These are phyloP conservation scores for Hypena proboscidalis DNA, from an alignment of 2,888 invertebrate genomes.

Conservation along the genomic window DNA sequence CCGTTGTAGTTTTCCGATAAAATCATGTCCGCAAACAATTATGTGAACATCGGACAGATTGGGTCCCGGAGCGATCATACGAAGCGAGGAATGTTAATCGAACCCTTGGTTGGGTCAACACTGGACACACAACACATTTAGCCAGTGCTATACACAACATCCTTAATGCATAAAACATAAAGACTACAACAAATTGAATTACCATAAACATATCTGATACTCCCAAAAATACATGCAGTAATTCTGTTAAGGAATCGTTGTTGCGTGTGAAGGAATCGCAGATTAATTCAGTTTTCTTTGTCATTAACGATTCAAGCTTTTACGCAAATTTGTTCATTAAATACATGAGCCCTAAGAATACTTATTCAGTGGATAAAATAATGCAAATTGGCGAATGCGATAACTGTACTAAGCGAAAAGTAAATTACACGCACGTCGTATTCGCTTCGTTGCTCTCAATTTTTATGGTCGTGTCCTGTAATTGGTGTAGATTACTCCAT, in stretches of 20 bases:
- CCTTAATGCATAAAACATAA: slow-evolving; percentile 43
- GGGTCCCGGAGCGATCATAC: slow-evolving; percentile 70
- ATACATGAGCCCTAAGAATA: slow-evolving; percentile 6
- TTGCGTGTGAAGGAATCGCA: slow-evolving; percentile 26
- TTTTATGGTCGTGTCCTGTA: slow-evolving; percentile 7
- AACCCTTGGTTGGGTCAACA: slow-evolving; percentile 61
- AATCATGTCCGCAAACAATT: slow-evolving; percentile 80
- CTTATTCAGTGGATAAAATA: slow-evolving; percentile 9
- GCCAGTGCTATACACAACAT: slow-evolving; percentile 32
- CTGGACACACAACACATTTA: slow-evolving; percentile 43
- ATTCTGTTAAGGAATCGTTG: slow-evolving; percentile 23
- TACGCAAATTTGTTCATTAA: slow-evolving; percentile 15
- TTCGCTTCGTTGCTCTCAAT: slow-evolving; percentile 5
- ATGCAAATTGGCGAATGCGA: slow-evolving; percentile 10
- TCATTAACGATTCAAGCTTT: slow-evolving; percentile 17
- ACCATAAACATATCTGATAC: slow-evolving; percentile 30
- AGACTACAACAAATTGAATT: slow-evolving; percentile 42
- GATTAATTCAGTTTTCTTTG: slow-evolving; percentile 24
- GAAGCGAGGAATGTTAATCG: slow-evolving; percentile 74
- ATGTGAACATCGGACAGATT: slow-evolving; percentile 67
- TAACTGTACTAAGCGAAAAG: slow-evolving; percentile 5
- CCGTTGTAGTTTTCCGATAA: slow-evolving; percentile 57
- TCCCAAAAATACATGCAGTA: slow-evolving; percentile 23
- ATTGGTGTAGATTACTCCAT: slow-evolving; percentile 12
- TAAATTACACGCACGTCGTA: slow-evolving; percentile 10